A percentile compares a stretch with the other conserved stretches of the same genome.
Evolutionary conservation across 2,113 vertebrate genomes (phyloP).

Genomic region (Myotis lucifugus): DNA sequence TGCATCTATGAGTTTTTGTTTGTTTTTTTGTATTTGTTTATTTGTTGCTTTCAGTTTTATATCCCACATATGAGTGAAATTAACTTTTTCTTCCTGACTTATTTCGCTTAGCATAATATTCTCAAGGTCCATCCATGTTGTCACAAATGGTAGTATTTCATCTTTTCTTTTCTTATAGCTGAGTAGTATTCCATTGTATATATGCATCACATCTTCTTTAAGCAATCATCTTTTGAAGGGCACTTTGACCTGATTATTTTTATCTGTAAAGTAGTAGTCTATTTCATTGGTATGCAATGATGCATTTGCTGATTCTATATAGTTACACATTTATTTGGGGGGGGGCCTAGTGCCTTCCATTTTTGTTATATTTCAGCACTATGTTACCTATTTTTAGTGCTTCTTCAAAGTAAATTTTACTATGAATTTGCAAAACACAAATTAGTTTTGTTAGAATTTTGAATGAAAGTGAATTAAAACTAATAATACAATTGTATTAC

Average conservation of each 20-base stretch:
- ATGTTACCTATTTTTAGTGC: background rate
- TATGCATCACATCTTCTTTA: background rate
- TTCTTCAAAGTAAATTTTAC: background rate
- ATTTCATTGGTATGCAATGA: background rate
- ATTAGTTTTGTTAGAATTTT: background rate
- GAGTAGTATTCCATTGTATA: background rate
- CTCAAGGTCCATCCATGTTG: background rate
- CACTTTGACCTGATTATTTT: background rate
- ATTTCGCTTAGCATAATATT: background rate
- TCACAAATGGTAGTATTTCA: no score
- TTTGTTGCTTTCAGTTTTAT: background rate
- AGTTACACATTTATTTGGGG: background rate
- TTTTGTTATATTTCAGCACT: background rate
- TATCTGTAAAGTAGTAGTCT: background rate
- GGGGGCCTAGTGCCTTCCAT: background rate
- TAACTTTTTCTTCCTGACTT: background rate
- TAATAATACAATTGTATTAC: background rate
- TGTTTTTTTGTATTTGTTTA: background rate
- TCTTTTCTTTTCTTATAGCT: background rate
- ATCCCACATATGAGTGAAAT: background rate
- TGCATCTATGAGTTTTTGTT: background rate
- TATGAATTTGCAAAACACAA: background rate
- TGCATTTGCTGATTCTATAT: background rate
- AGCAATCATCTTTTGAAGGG: background rate
- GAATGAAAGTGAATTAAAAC: background rate